Evolutionary conservation across 2,888 invertebrate species (phyloP).

Genomic region (Linnaemya vulpina): DNA sequence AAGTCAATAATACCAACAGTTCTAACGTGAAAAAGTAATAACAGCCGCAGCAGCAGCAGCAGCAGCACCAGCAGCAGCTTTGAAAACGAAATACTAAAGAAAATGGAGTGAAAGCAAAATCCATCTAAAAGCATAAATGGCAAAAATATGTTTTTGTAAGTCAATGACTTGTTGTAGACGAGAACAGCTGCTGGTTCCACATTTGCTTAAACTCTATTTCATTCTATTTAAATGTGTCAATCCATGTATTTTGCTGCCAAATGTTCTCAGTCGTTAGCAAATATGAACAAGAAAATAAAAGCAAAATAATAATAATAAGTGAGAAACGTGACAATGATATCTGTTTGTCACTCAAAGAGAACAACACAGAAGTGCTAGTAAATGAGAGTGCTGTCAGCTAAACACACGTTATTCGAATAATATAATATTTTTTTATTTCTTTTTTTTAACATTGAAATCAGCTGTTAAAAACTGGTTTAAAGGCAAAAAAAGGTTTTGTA

Average conservation of each 20-base stretch:
- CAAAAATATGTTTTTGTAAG: background rate
- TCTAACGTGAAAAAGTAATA: background rate
- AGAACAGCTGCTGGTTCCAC: conserved; percentile 16
- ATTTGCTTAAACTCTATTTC: background rate
- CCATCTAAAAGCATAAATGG: background rate
- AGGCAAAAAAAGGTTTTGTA: too few relatives aligned
- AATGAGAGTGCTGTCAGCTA: too few relatives aligned
- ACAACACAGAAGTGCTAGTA: background rate
- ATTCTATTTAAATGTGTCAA: conserved; percentile 26
- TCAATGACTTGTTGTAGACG: conserved; percentile 39
- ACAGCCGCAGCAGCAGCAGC: background rate
- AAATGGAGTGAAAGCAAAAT: conserved; percentile 21
- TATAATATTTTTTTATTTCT: too few relatives aligned
- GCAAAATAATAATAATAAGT: background rate
- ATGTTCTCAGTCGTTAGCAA: background rate
- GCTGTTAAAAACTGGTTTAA: too few relatives aligned
- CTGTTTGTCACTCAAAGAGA: conserved; percentile 24
- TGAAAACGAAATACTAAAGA: background rate
- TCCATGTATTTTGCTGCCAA: background rate
- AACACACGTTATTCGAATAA: too few relatives aligned
- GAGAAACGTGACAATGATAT: conserved; percentile 43
- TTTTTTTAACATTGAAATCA: too few relatives aligned
- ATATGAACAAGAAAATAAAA: conserved; percentile 1
- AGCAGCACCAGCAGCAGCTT: background rate
- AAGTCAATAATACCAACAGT: too few relatives aligned